phyloP scores from a whole-genome alignment of 2,797 vertebrate species.

The Erpetoichthys calabaricus region DNA sequence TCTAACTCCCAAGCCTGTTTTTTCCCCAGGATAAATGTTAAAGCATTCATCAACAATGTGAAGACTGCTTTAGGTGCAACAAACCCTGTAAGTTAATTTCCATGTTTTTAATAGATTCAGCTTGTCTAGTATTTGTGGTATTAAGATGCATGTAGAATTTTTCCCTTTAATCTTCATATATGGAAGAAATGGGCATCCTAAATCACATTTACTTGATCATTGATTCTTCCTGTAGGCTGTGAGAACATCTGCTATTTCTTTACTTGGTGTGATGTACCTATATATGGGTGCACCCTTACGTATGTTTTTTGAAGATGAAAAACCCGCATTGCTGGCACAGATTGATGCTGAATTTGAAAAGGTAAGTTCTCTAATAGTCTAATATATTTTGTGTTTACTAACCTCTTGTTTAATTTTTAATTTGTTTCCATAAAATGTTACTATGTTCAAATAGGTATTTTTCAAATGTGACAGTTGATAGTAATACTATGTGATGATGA shows the following conservation, averaged over 20 bases:
- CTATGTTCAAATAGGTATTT: too few species aligned
- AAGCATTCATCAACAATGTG: conserved; percentile 91
- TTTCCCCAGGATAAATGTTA: conserved; percentile 74
- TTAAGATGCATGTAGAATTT: too few species aligned
- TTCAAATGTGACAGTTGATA: too few species aligned
- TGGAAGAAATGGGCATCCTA: too few species aligned
- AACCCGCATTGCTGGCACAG: conserved; percentile 83
- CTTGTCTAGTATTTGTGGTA: too few species aligned
- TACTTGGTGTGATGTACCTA: conserved; percentile 87
- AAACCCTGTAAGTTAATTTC: conserved; percentile 74
- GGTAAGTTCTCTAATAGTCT: conserved; percentile 43
- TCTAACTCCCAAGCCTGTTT: not conserved
- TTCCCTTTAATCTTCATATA: too few species aligned
- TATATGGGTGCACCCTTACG: conserved; percentile 86
- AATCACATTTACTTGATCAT: conserved; percentile 3
- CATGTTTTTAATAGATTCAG: too few species aligned
- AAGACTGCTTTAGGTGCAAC: conserved; percentile 91
- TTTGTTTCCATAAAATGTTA: not conserved
- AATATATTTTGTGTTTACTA: not conserved
- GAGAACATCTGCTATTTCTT: conserved; percentile 75
- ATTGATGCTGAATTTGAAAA: conserved; percentile 94
- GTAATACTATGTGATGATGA: too few species aligned
- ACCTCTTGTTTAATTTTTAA: not conserved
- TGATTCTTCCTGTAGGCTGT: conserved; percentile 52
- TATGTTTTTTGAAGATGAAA: conserved; percentile 97